phyloP scores from a whole-genome alignment of 2,113 vertebrate genomes.

The Camarhynchus parvulus region DNA sequence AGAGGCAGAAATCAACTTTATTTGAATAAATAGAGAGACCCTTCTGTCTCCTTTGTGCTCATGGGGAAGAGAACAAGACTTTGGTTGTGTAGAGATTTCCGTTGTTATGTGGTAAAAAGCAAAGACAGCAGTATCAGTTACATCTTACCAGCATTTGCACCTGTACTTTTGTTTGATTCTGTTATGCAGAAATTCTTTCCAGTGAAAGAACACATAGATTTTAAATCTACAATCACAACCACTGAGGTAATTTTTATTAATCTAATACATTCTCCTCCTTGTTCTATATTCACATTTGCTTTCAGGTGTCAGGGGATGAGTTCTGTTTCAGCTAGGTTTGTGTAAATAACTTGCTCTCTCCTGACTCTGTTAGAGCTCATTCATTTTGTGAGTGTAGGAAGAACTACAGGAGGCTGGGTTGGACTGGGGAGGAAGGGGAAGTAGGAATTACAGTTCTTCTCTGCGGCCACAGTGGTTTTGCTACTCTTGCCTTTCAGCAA shows the following conservation, averaged over 20 bases:
- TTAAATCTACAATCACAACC: background rate
- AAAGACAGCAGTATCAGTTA: background rate
- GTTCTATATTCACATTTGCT: background rate
- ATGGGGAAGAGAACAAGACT: background rate
- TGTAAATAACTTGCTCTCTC: background rate
- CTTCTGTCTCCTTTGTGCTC: background rate
- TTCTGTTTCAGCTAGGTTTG: background rate
- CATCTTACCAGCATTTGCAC: background rate
- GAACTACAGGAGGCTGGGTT: background rate
- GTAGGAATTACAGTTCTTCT: background rate
- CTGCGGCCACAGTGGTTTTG: background rate
- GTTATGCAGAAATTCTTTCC: background rate
- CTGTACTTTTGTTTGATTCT: background rate
- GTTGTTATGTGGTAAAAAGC: fast-evolving
- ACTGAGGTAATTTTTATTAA: background rate
- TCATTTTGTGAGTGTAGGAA: background rate
- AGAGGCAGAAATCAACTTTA: background rate
- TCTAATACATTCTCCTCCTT: background rate
- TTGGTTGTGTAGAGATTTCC: background rate
- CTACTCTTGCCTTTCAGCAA: background rate
- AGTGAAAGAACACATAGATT: background rate
- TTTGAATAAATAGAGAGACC: background rate
- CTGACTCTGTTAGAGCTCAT: background rate
- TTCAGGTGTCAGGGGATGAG: background rate
- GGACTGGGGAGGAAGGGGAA: background rate